phyloP scores from a whole-genome alignment of 1,140 invertebrate species.

The Frieseomelitta varia region DNA sequence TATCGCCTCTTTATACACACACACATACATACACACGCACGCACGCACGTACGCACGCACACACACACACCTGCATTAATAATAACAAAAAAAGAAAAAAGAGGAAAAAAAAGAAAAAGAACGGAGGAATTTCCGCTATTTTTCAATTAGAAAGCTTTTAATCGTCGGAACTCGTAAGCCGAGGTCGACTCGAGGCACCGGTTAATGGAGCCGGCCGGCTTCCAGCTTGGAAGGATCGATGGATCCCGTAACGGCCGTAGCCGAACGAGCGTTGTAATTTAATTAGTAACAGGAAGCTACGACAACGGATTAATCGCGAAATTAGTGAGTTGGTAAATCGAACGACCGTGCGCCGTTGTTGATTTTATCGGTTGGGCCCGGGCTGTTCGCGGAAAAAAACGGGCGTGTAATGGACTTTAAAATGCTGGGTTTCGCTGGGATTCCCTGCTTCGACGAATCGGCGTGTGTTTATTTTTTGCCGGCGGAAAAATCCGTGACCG shows the following conservation, averaged over 20 bases:
- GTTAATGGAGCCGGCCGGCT: neutral
- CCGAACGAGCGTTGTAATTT: conserved; percentile 5
- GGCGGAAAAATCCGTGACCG: neutral
- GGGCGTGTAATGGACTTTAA: neutral
- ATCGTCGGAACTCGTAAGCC: neutral
- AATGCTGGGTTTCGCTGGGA: neutral
- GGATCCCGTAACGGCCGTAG: neutral
- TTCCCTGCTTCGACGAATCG: neutral
- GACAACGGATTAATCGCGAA: conserved; percentile 25
- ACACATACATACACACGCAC: too few relatives aligned
- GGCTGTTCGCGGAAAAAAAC: neutral
- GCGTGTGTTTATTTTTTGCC: neutral
- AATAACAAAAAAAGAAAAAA: neutral
- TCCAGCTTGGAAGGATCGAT: neutral
- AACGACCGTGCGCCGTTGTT: neutral
- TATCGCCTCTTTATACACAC: neutral
- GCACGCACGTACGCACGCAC: too few relatives aligned
- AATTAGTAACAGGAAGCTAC: conserved; percentile 18
- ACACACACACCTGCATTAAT: neutral
- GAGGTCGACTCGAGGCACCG: neutral
- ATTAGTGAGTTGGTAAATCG: conserved; percentile 10
- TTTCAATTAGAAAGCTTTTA: neutral
- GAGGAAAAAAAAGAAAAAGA: too few relatives aligned
- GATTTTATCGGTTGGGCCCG: neutral
- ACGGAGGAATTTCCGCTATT: too few relatives aligned